These are phyloP conservation scores for Rhea pennata DNA, from an alignment of 2,113 vertebrate species.

Conservation along the genomic window DNA sequence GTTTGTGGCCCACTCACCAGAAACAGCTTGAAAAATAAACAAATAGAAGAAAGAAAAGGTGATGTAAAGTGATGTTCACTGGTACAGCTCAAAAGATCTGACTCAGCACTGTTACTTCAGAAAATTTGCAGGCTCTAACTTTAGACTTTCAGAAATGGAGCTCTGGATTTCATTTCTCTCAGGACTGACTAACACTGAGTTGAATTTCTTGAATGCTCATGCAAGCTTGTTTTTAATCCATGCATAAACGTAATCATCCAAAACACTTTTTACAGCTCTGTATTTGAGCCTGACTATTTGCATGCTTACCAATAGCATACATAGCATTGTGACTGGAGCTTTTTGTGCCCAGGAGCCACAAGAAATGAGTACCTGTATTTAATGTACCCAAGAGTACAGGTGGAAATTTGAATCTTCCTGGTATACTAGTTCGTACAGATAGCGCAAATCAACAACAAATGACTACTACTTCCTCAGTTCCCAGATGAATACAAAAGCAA, in stretches of 20 bases:
- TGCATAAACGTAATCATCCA: constrained; percentile 51
- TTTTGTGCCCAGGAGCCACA: not conserved
- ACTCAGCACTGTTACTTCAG: constrained; percentile 51
- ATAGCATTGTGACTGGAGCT: not conserved
- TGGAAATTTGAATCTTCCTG: not conserved
- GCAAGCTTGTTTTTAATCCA: constrained; percentile 55
- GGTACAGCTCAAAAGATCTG: constrained; percentile 45
- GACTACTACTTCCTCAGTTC: not conserved
- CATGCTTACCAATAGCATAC: constrained; percentile 11
- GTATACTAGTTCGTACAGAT: not conserved
- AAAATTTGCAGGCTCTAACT: constrained; percentile 51
- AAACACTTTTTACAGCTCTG: not conserved
- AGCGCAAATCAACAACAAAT: not conserved
- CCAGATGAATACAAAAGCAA: not conserved
- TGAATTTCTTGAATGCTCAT: constrained; percentile 41
- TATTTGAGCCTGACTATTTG: constrained; percentile 16
- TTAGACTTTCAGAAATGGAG: constrained; percentile 41
- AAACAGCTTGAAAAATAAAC: constrained; percentile 55
- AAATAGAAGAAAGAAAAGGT: constrained; percentile 47
- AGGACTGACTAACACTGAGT: constrained; percentile 46
- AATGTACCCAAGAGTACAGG: not conserved
- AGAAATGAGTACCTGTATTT: not conserved
- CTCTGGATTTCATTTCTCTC: constrained; percentile 57
- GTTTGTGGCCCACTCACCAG: constrained; percentile 57
- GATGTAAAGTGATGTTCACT: constrained; percentile 35